Base-by-base conservation (phyloP, 2,797 vertebrate genomes). In the Iguana delicatissima region DNA sequence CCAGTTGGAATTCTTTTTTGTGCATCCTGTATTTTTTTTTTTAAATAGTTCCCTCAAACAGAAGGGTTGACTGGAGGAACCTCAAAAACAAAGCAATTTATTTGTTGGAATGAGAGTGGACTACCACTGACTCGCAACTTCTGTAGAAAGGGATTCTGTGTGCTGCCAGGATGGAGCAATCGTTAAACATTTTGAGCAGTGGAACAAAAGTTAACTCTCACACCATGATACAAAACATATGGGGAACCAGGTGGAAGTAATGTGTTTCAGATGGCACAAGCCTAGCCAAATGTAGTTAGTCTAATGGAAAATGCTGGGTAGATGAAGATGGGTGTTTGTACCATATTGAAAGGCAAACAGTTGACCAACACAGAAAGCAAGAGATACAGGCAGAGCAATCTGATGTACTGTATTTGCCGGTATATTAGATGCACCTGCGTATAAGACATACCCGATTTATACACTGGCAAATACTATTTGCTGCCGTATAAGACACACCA, bases 1-100 rank as follows among this genome's bases (percentile, higher is more conserved):
- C 85, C 85, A 57, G 64, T 84, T 84, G 73, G 73, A 91, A 84
- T 89, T 38, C 22, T 77, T 79, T 57, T 79, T 67, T 76, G 72
- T 64, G n/a, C 38, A 57, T 57, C 80, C 32, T 83, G 52, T 69
- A 10, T 69, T 12, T 32, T 2, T 62, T 62, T 62, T 22, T 62
- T 62, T 20, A 69, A 69, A 67, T 3, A 32, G 12, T 22, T 74
- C 77, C 35, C 42, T n/a, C 74, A 82, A 67, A 81, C 8, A 74
- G 22, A 86, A 12, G 67, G 79, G 9, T 57, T 82, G 69, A 83
- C 50, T 77, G 59, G 80, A 55, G 52, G 73, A 42, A 87, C 35
- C 35, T 79, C 38, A 84, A 80, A 87, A 79, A 42, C 22, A 73
- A 42, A 84, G 74, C 62, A 26, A 50, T 84, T 84, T 29, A 46